Conservation (phyloP, 2,113 vertebrate species). For the Fukomys damarensis region DNA sequence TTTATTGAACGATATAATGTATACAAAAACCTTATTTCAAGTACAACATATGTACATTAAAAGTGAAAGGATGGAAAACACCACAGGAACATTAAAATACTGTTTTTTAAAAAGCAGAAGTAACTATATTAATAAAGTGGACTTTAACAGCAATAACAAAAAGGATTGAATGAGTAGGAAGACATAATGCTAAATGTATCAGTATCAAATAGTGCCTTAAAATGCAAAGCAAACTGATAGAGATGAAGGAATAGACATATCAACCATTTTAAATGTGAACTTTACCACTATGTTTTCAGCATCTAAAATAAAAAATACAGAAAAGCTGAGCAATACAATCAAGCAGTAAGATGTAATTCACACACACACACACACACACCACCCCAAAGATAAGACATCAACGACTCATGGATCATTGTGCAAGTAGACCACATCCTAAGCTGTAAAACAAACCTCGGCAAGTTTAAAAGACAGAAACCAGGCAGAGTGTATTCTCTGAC, state of each 20-base stretch:
- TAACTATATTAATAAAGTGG: background rate
- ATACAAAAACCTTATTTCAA: background rate
- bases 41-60: background rate
- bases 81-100: background rate
- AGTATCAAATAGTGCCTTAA: background rate
- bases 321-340: background rate
- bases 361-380: background rate
- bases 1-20: background rate
- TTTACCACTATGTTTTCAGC: background rate
- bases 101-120: background rate
- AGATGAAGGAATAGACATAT: background rate
- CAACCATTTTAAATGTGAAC: rapidly evolving
- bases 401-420: background rate
- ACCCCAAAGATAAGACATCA: too few species aligned
- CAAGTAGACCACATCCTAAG: background rate
- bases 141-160: background rate
- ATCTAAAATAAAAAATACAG: background rate
- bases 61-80: background rate
- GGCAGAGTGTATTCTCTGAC: background rate
- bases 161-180: background rate
- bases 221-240: background rate
- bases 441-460: background rate
- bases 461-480: background rate
- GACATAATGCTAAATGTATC: background rate
- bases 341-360: background rate